These are phyloP conservation scores for Zaprionus capensis DNA, from an alignment of 1,140 invertebrate species.

Conservation along the genomic window DNA sequence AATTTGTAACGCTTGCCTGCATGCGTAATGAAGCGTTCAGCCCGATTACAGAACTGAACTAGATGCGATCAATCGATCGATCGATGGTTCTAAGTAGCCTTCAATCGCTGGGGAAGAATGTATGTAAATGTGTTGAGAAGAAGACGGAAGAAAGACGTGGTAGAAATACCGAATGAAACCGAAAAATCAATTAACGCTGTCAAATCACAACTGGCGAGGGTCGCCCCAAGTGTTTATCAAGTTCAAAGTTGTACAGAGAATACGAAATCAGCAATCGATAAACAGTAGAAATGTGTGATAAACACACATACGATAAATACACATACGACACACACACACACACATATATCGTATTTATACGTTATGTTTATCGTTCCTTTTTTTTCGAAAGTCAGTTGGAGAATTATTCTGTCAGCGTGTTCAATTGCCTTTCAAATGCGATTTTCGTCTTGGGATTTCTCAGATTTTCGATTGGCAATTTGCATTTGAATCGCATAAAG, in stretches of 20 bases:
- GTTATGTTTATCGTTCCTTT: neutral
- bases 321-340: no score
- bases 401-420: slow-evolving; percentile 73
- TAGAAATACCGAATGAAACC: slow-evolving; percentile 58
- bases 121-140: slow-evolving; percentile 3
- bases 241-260: slow-evolving; percentile 56
- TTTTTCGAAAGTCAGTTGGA: slow-evolving; percentile 53
- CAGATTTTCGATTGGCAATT: slow-evolving; percentile 53
- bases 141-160: neutral
- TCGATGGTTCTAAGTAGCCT: slow-evolving; percentile 3
- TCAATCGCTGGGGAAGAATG: no score
- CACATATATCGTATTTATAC: no score
- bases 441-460: neutral
- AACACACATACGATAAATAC: no score
- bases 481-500: slow-evolving; percentile 79
- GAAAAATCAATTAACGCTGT: slow-evolving; percentile 80
- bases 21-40: slow-evolving; percentile 77
- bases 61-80: slow-evolving; percentile 12
- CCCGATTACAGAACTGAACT: slow-evolving; percentile 46
- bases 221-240: slow-evolving; percentile 27
- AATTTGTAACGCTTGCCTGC: slow-evolving; percentile 79
- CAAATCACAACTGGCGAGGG: slow-evolving; percentile 49
- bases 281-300: no score
- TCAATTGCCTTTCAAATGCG: slow-evolving; percentile 79
- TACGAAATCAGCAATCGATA: no score